Percentiles rank a stretch among this genome's conserved stretches.
phyloP scores from a whole-genome alignment of 2,888 invertebrate genomes.

The Papilio protenor region DNA sequence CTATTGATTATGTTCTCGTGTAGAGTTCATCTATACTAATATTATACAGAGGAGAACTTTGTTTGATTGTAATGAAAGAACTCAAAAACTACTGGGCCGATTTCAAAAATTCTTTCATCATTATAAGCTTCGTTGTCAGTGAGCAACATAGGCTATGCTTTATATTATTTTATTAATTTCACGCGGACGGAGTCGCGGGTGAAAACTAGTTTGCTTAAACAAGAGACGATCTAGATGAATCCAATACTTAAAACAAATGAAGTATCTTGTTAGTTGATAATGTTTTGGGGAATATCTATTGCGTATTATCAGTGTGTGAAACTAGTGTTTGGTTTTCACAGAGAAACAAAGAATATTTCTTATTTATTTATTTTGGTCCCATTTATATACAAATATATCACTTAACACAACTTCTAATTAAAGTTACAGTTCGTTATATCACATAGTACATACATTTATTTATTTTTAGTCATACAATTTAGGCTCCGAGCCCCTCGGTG shows the following conservation, averaged over 20 bases:
- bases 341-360: constrained; percentile 10
- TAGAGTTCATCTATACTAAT: not conserved
- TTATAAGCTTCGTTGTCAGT: too few species aligned
- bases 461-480: not conserved
- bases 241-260: not conserved
- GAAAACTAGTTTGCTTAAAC: not conserved
- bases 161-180: too few species aligned
- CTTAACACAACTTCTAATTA: constrained; percentile 21
- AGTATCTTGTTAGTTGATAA: not conserved
- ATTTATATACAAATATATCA: constrained; percentile 34
- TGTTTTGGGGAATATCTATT: not conserved
- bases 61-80: too few species aligned
- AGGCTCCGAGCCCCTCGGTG: too few species aligned
- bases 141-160: too few species aligned
- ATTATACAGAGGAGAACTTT: too few species aligned
- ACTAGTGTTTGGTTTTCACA: not conserved
- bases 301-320: not conserved
- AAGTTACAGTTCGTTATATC: constrained; percentile 32
- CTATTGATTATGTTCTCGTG: not conserved
- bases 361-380: constrained; percentile 43
- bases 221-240: not conserved
- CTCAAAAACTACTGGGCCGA: too few species aligned
- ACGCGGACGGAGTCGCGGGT: too few species aligned
- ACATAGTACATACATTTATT: constrained; percentile 8
- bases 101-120: too few species aligned